phyloP scores from a whole-genome alignment of 2,888 invertebrate genomes.

The Cylloceria caligata region DNA sequence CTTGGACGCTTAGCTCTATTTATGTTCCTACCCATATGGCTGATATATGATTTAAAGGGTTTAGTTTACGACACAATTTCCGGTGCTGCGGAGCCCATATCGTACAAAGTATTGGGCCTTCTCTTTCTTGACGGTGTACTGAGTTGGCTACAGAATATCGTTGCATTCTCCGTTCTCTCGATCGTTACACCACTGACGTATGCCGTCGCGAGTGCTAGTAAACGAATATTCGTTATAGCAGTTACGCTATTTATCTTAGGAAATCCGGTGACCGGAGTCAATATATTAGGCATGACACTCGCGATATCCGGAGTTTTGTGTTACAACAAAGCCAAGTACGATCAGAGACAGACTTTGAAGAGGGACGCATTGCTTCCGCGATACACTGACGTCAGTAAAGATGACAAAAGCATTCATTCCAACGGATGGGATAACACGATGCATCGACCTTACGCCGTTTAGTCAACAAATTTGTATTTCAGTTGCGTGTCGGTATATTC shows the following conservation, averaged over 20 bases:
- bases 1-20: slow-evolving; percentile 92
- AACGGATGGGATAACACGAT: slow-evolving; percentile 78
- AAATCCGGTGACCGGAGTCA: slow-evolving; percentile 95
- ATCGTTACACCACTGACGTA: slow-evolving; percentile 97
- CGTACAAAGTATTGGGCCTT: slow-evolving; percentile 87
- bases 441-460: slow-evolving; percentile 76
- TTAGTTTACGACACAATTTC: slow-evolving; percentile 87
- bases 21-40: slow-evolving; percentile 94
- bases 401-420: slow-evolving; percentile 72
- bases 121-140: slow-evolving; percentile 93
- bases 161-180: slow-evolving; percentile 97
- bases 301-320: slow-evolving; percentile 95
- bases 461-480: slow-evolving; percentile 71
- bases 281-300: slow-evolving; percentile 95
- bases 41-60: slow-evolving; percentile 88
- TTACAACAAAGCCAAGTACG: slow-evolving; percentile 95
- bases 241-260: slow-evolving; percentile 94
- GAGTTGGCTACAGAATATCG: slow-evolving; percentile 97
- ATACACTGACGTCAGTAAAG: slow-evolving; percentile 73
- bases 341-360: slow-evolving; percentile 86
- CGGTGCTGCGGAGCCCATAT: slow-evolving; percentile 72
- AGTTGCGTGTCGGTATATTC: slow-evolving; percentile 31
- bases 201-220: slow-evolving; percentile 97
- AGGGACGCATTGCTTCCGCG: slow-evolving; percentile 86
- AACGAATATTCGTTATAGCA: slow-evolving; percentile 95